These are phyloP conservation scores for Nebria ingens DNA, from an alignment of 1,140 invertebrate genomes.

Conservation along the genomic window DNA sequence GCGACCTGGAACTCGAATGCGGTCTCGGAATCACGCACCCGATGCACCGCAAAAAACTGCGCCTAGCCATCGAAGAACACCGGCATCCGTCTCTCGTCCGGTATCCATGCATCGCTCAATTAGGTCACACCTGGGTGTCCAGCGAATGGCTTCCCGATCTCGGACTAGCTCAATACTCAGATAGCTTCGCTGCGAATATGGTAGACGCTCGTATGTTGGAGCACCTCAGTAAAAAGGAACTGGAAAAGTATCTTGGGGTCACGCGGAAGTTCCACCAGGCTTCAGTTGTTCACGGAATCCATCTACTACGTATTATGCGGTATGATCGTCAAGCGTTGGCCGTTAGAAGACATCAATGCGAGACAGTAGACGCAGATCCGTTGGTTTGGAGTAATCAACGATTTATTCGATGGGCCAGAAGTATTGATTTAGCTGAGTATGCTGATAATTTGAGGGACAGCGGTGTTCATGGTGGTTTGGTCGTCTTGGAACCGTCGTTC, in stretches of 20 bases:
- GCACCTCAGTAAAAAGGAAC: constrained; percentile 83
- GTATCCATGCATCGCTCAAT: constrained; percentile 74
- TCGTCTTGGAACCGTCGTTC: constrained; percentile 86
- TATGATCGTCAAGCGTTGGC: constrained; percentile 87
- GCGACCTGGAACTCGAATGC: constrained; percentile 77
- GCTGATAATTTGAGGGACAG: constrained; percentile 91
- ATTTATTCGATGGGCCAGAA: constrained; percentile 84
- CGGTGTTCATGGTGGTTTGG: constrained; percentile 85
- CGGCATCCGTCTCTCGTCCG: constrained; percentile 72
- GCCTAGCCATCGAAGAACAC: constrained; percentile 89
- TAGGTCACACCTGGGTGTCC: constrained; percentile 85
- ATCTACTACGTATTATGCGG: constrained; percentile 80
- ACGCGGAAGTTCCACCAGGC: constrained; percentile 88
- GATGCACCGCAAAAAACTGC: constrained; percentile 84
- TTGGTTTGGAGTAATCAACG: constrained; percentile 92
- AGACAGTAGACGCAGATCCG: constrained; percentile 78
- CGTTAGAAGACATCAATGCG: constrained; percentile 76
- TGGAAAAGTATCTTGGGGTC: constrained; percentile 84
- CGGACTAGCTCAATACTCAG: constrained; percentile 76
- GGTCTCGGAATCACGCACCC: constrained; percentile 80
- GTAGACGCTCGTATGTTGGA: constrained; percentile 88
- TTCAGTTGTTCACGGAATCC: constrained; percentile 85
- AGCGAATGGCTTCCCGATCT: constrained; percentile 86
- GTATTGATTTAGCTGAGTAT: constrained; percentile 88
- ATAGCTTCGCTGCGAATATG: constrained; percentile 78